phyloP scores from a whole-genome alignment of 2,888 invertebrate species.

The Tryphoninae sp. region DNA sequence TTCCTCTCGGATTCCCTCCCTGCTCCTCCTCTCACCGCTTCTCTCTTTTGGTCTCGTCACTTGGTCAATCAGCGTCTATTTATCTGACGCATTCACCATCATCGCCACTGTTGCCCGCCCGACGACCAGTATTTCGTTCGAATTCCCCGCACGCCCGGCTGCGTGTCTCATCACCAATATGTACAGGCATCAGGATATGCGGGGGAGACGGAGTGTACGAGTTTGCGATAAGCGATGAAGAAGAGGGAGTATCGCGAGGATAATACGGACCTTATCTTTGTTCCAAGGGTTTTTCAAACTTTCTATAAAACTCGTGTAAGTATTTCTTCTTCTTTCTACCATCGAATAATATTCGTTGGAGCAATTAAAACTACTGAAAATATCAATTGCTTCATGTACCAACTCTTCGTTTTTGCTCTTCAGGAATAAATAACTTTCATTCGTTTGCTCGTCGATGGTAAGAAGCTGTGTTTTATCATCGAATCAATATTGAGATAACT shows the following conservation, averaged over 20 bases:
- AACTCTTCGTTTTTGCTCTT: no score
- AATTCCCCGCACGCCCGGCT: slow-evolving; percentile 1
- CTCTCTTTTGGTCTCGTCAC: slow-evolving; percentile 55
- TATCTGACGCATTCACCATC: slow-evolving; percentile 64
- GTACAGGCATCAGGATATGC: slow-evolving; percentile 6
- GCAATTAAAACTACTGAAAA: no score
- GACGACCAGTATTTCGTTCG: slow-evolving; percentile 26
- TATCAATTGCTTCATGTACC: no score
- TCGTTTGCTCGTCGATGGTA: no score
- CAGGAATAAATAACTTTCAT: no score
- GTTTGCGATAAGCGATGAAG: slow-evolving; percentile 16
- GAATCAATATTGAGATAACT: neutral
- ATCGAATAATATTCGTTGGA: no score
- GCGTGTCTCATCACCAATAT: slow-evolving; percentile 25
- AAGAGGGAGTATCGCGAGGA: slow-evolving; percentile 5
- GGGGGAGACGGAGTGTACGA: slow-evolving; percentile 1
- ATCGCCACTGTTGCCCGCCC: slow-evolving; percentile 34
- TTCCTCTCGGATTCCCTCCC: slow-evolving; percentile 7
- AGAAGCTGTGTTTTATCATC: neutral
- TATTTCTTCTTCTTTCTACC: no score
- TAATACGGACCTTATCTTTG: slow-evolving; percentile 15
- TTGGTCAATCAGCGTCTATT: slow-evolving; percentile 67
- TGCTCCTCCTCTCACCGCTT: slow-evolving; percentile 11
- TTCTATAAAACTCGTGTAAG: neutral
- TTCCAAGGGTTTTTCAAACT: slow-evolving; percentile 35